Conservation (phyloP, 2,797 vertebrate genomes). For the Schizothorax lantsangensis region DNA sequence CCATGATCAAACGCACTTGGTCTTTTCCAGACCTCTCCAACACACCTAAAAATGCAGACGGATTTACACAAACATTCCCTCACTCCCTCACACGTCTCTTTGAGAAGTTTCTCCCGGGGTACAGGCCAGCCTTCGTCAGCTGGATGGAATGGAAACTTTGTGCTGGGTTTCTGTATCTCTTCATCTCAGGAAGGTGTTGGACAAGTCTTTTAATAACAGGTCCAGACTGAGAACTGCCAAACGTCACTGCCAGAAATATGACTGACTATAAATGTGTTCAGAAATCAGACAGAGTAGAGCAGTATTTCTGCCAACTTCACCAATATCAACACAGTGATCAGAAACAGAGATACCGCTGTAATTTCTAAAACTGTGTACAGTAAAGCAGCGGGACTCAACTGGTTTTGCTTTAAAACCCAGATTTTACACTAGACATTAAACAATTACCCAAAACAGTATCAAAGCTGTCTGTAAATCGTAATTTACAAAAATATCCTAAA, state of each 20-base stretch:
- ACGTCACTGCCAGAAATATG: neutral
- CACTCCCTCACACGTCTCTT: neutral
- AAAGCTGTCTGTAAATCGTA: neutral
- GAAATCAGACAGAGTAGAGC: neutral
- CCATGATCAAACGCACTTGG: conserved; percentile 23
- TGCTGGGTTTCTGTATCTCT: neutral
- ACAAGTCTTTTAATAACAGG: conserved; percentile 32
- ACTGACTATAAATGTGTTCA: conserved; percentile 30
- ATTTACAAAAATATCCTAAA: neutral
- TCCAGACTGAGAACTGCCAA: neutral
- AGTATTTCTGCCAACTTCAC: neutral
- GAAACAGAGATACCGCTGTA: neutral
- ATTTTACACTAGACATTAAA: neutral
- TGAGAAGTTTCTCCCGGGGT: conserved; percentile 9
- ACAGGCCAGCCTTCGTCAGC: conserved; percentile 5
- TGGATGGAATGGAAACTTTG: neutral
- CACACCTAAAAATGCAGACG: neutral
- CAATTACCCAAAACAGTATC: neutral
- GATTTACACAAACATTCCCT: conserved; percentile 19
- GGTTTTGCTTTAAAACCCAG: neutral
- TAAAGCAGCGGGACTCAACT: neutral
- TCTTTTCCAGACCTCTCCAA: conserved; percentile 25
- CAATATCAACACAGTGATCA: conserved; percentile 7
- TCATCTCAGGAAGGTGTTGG: conserved; percentile 5
- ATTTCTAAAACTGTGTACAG: neutral